phyloP scores from a whole-genome alignment of 1,140 invertebrate genomes.

The Trachymyrmex cornetzi region DNA sequence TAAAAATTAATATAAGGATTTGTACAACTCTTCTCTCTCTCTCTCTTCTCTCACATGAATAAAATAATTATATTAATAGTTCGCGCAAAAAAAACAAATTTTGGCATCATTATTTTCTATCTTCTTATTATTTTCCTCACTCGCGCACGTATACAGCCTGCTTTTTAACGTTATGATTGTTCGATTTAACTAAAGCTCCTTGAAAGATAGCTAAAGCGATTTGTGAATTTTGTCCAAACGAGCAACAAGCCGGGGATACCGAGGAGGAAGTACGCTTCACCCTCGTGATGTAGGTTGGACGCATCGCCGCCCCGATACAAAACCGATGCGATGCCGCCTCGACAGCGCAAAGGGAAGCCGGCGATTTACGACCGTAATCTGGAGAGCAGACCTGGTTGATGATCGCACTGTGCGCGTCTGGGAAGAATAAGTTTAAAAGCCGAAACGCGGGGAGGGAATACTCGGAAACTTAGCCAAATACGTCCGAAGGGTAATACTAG shows the following conservation, averaged over 20 bases:
- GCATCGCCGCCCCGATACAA: slow-evolving; percentile 83
- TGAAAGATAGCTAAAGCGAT: background rate
- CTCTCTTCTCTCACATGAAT: too few species aligned
- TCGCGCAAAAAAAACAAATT: background rate
- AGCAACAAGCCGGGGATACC: slow-evolving; percentile 38
- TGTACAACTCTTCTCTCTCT: background rate
- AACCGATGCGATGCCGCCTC: slow-evolving; percentile 74
- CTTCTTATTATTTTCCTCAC: too few species aligned
- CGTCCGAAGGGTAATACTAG: background rate
- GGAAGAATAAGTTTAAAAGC: slow-evolving; percentile 42
- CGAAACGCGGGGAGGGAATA: background rate
- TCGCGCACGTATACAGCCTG: background rate
- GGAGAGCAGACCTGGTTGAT: background rate
- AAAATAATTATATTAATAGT: background rate
- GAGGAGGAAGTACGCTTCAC: slow-evolving; percentile 70
- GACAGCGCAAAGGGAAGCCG: slow-evolving; percentile 60
- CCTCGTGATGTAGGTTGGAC: slow-evolving; percentile 79
- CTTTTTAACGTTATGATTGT: background rate
- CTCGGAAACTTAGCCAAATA: slow-evolving; percentile 17
- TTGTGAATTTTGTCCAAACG: slow-evolving; percentile 52
- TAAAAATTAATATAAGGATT: background rate
- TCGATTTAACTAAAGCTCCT: slow-evolving; percentile 25
- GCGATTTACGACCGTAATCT: slow-evolving; percentile 49
- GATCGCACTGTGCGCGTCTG: slow-evolving; percentile 12
- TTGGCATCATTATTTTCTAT: background rate